Evolutionary conservation across 2,888 invertebrate genomes (phyloP), one percentile per base, ranked within the genome.

Genomic region (Eristalinus sepulchralis): DNA sequence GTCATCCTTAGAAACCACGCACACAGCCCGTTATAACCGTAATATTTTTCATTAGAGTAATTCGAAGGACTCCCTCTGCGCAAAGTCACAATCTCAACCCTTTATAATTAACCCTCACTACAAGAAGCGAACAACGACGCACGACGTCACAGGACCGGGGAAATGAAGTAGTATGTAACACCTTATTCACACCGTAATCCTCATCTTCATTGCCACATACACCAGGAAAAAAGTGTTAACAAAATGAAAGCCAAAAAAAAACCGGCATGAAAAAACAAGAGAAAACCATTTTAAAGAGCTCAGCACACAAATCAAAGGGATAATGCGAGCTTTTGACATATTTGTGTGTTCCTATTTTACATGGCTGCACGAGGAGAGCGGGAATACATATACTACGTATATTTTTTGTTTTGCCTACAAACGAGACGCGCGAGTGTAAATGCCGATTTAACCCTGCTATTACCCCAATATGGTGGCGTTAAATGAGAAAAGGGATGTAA

Each of bases 241-340:
- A 31, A 34, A 31, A 20, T 47, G 27, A 47, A 11, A 72, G 8
- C 36, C 10, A 13, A n/a, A 24, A 59, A 5, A 13, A 59, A 34
- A 47, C n/a, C n/a, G n/a, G 27, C 11, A 39, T 1, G n/a, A 22
- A 24, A 70, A 63, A 73, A 53, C 39, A 57, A 68, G 47, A 60
- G 34, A 76, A 76, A 82, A 34, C 53, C 59, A 57, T 57, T 57
- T 68, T 67, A 62, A 83, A 77, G 72, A 57, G 72, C 71, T 72
- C 59, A 77, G 24, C 77, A 72, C 63, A 77, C 77, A 77, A 77
- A 77, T 77, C 77, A 72, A 77, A 77, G 34, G 71, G 72, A 78
- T 77, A 77, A 83, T 83, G 62, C 63, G 33, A 60, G 83, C 66
- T 83, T 77, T 83, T 83, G 82, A 82, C 82, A 83, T 77, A 71